Base-by-base conservation (phyloP, 2,888 invertebrate species). In the Calameuta filiformis region DNA sequence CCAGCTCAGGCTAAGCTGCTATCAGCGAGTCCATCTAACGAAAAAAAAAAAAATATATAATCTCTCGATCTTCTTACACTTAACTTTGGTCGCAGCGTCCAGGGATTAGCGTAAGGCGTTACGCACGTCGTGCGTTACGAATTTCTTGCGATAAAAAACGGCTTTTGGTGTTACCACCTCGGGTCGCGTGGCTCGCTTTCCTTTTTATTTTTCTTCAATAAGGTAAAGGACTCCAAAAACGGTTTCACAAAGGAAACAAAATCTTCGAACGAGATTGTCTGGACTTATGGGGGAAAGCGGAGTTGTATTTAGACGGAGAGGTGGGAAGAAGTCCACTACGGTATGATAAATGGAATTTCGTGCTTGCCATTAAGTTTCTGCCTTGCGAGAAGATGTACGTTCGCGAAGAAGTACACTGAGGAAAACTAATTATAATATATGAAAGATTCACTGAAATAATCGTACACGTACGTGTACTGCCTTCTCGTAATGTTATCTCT, bases 1-100 rank as follows among this genome's bases (percentile, higher is more conserved):
- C 95, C 88, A 94, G 94, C 87, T 95, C 96, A 88, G 95, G 94
- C 91, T 95, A 94, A 91, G 82, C 81, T 77, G 73, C 71, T 68
- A 30, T 73, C 31, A 71, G 15, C 73, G 68, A 35, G 11, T 71
- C 12, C 23, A 56, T 56, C 56, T 56, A 4, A 40, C 1, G 23
- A 56, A 56, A 56, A 40, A 56, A 40, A 40, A 33, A 33, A 4
- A 33, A 33, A 33, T 33, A 40, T 6, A 23, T 40, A 40, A 56
- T 56, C 6, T 56, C 56, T 56, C 23, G 56, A 56, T 56, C 56
- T 9, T 56, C 56, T 56, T 23, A 56, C 56, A 56, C 56, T 56
- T 56, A 56, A 56, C 56, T 56, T 56, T 56, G 56, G 56, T 56
- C 56, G 56, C 56, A 56, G 56, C 23, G 56, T 23, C 23, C 56